Evolutionary conservation across 2,113 vertebrate genomes (phyloP), one percentile per base, ranked within the genome.

Genomic region (Dryoscopus gambensis): DNA sequence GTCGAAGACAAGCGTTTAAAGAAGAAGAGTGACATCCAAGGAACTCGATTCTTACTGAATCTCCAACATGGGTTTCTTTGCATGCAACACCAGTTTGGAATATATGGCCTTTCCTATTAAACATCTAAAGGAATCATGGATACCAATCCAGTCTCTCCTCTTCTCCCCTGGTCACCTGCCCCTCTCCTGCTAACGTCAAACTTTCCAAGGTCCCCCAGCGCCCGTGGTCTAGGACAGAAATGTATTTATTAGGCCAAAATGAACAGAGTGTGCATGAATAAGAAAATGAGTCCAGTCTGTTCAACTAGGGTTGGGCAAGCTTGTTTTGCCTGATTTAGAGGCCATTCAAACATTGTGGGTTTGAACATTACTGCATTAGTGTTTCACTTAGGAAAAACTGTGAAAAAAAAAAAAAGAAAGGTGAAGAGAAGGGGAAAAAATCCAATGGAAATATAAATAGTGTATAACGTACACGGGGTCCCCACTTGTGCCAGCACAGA

Each of bases 331-430:
- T 95, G 93, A 95, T 95, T 97, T 96, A 97, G 93, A 97, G 95
- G 90, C 95, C 96, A 96, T 95, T 95, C 93, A 97, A 96, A 97
- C 97, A 97, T 94, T 97, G 97, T 97, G 97, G 96, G 95, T 97
- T 97, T 97, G 88, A 97, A 96, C 76, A 78, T 94, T 96, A 93
- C 94, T 95, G 57, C 93, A 93, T 90, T 90, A 96, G 90, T 97
- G 92, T 97, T 97, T 96, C 90, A 80, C 93, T 96, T 93, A 71
- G 95, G 95, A 96, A 96, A 97, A 97, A 95, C 89, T 87, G 71
- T 83, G 70, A 70, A 86, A 40, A 67, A 65, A 87, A 93, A 93
- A 93, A 85, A 95, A 74, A 64, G 27, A 86, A 76, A 84, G 15
- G 67, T 47, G 76, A 87, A 91, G 68, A 91, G 82, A 92, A 87